A percentile compares a stretch with the other conserved stretches of the same genome.
Evolutionary conservation across 2,888 invertebrate species (phyloP).

Genomic region (Ormyrus nitidulus): DNA sequence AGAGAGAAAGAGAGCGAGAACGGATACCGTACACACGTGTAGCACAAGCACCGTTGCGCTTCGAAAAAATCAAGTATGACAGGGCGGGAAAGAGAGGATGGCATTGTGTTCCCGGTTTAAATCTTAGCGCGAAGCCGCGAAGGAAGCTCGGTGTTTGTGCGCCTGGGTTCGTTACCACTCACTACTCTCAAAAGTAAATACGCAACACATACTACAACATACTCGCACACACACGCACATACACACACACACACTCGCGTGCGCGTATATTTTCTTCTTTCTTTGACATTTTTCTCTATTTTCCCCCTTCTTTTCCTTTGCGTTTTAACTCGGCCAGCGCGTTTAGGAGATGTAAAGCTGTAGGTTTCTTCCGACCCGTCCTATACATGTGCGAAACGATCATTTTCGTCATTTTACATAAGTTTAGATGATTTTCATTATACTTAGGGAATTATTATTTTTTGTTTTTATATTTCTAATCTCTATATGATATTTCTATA

Average conservation of each 20-base stretch:
- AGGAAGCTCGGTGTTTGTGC: too few relatives aligned
- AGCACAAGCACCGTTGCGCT: too few relatives aligned
- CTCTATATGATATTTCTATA: constrained; percentile 64
- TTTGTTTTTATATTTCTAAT: constrained; percentile 73
- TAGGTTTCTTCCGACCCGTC: constrained; percentile 56
- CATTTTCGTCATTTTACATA: constrained; percentile 67
- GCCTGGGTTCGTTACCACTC: too few relatives aligned
- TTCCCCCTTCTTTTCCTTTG: neutral
- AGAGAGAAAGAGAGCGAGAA: neutral
- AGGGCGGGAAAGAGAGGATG: too few relatives aligned
- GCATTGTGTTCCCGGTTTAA: too few relatives aligned
- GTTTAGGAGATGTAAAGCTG: constrained; percentile 38
- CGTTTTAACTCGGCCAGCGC: neutral
- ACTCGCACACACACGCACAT: too few relatives aligned
- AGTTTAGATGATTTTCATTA: constrained; percentile 66
- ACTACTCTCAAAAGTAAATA: too few relatives aligned
- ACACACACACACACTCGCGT: neutral
- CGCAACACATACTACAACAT: too few relatives aligned
- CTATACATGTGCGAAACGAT: constrained; percentile 38
- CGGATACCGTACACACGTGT: neutral
- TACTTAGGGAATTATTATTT: constrained; percentile 66
- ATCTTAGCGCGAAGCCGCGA: too few relatives aligned
- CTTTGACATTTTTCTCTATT: neutral
- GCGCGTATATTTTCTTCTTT: constrained; percentile 4
- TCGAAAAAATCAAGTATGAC: too few relatives aligned